Conservation (phyloP, 2,113 vertebrate species). For the Centropus unirufus region DNA sequence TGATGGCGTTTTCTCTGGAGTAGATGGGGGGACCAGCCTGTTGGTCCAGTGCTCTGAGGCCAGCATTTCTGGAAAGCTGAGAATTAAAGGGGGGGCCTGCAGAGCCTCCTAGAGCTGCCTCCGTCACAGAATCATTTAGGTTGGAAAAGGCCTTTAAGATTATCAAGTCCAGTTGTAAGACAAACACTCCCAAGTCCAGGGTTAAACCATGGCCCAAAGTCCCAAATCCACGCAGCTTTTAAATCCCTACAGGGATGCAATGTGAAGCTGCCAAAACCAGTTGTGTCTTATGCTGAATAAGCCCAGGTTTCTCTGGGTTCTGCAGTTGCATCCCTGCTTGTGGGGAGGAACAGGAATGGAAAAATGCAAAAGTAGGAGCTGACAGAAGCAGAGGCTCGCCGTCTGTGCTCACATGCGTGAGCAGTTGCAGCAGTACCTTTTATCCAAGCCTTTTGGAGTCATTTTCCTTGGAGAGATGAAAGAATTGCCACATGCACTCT, state of each 20-base stretch:
- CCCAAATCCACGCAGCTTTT: no score
- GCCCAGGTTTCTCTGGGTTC: neutral
- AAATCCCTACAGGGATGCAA: no score
- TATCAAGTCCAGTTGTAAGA: no score
- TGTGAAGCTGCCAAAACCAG: neutral
- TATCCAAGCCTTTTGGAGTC: neutral
- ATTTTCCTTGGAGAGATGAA: neutral
- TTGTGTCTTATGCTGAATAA: accelerated
- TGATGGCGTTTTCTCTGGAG: neutral
- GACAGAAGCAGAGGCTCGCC: neutral
- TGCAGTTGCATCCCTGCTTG: neutral
- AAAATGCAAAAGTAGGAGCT: neutral
- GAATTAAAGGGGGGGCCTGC: neutral
- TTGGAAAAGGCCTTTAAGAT: no score
- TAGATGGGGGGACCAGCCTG: neutral
- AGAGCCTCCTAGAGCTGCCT: neutral
- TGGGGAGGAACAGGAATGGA: neutral
- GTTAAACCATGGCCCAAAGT: no score
- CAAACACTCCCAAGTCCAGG: no score
- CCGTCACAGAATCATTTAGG: neutral
- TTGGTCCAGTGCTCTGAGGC: neutral
- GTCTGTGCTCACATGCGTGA: neutral
- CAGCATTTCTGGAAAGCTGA: neutral
- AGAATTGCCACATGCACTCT: neutral
- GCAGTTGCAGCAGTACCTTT: neutral